Base-by-base conservation (phyloP, 2,888 invertebrate genomes). In the Nudaria mundana region DNA sequence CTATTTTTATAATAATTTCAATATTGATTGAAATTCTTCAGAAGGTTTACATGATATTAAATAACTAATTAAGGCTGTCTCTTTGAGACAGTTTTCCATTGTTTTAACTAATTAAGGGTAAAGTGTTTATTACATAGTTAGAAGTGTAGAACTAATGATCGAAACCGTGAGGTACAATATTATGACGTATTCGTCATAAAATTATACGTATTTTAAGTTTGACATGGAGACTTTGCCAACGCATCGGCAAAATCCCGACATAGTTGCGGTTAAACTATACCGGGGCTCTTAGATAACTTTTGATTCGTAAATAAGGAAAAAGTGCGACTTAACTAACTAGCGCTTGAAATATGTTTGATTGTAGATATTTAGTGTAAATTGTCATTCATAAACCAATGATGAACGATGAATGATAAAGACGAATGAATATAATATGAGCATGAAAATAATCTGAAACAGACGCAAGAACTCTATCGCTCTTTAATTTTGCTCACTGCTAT, bases 221-320 rank as follows among this genome's bases (percentile, higher is more conserved):
- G 20, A 24, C 20, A n/a, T 11, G 24, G 34, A 39, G 31, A 37
- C 15, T 22, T 18, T 26, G 49, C 55, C 46, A 50, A 36, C 47
- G 26, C 48, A 57, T 57, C 41, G 43, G 43, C 57, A 43, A 41
- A 48, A 24, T 48, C 53, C 47, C 24, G 29, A 36, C 23, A 26
- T 26, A 24, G 15, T 34, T 18, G 26, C 18, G 53, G 50, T 48
- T 33, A 24, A n/a, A 24, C 11, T 8, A 7, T 24, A 33, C 24
- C 16, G 41, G 20, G 6, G 32, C 11, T 25, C 14, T 30, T 22
- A 5, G 5, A 39, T 23, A 36, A 37, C 35, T 42, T 47, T 40
- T 22, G 31, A 34, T 11, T 42, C 20, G 30, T 42, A 47, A 55
- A 47, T 40, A 47, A 44, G 53, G 50, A 55, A 56, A 56, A 46